Base-by-base conservation (phyloP, 2,113 vertebrate genomes). In the Odontophorus gujanensis region DNA sequence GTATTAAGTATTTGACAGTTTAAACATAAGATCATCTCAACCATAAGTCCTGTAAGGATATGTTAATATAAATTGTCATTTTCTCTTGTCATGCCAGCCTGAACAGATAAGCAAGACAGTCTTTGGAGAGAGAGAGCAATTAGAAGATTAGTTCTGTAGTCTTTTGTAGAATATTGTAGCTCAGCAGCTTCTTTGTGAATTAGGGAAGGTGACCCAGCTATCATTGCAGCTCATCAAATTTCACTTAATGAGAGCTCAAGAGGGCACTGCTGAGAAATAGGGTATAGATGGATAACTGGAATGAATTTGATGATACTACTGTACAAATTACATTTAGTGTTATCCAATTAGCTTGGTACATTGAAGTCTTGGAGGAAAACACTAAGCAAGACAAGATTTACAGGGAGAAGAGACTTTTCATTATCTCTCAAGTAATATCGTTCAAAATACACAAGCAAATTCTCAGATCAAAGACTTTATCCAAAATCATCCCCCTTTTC, bases 191-290 rank as follows among this genome's bases (percentile, higher is more conserved):
- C 81, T 87, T 66, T 87, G 32, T 85, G 58, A 79, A 91, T 73
- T 57, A 66, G 53, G 59, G 47, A 91, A 90, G 63, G 80, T 84
- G 87, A 92, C 83, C 69, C 88, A 73, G 20, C 59, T 92, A 96
- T 73, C 87, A 93, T 38, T 58, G 81, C 38, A 91, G 36, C 79
- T 95, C 66, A 94, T 91, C 92, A 75, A 91, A 65, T 91, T 95
- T 94, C 61, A 81, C 65, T 88, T 93, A 95, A 94, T 76, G 76
- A 81, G 73, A 91, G 89, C 58, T 89, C 66, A 89, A 84, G 86
- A 85, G 75, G 72, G 76, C 65, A 87, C 61, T 73, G 38, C 53
- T 83, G 57, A 84, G 74, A 96, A 89, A 83, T 18, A 73, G 1
- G 1, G 11, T 42, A 48, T 69, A 81, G 32, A 85, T 32, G 68